Base-by-base conservation (phyloP, 2,888 invertebrate species). In the Eupithecia tripunctaria region DNA sequence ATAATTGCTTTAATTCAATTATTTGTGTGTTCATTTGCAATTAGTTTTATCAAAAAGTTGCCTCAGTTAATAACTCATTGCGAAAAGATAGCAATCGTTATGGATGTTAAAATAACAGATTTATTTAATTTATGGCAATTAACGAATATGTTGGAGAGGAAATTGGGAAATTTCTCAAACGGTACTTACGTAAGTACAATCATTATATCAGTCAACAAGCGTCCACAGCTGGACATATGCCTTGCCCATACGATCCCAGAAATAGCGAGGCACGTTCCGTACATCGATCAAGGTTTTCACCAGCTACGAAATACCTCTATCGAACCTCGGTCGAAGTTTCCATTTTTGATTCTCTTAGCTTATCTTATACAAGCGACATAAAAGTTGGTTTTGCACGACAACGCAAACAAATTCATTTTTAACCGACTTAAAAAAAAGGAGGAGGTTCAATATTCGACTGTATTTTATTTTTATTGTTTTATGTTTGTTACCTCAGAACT, bases 1-100 rank as follows among this genome's bases (percentile, higher is more conserved):
- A 66, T 76, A 79, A 79, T 78, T 76, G 67, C 72, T 74, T 71
- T 18, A 67, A 76, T 76, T 76, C 76, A 78, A 78, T 79, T 70
- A 77, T 70, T 75, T 64, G 36, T 43, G 71, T 68, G 60, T 67
- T 43, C 63, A 62, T 41, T 59, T 72, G 74, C 72, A 75, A 75
- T 75, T 67, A 71, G 59, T 64, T 67, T 67, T 67, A 70, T 68
- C 41, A 68, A 69, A 56, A 51, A 67, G 32, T 21, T 70, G 64
- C 68, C 41, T 66, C 67, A 60, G 25, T 2, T 72, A 68, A 60
- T 66, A 60, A 29, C 60, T 14, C 12, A 64, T 74, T 74, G 74
- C 71, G 36, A 56, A 66, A 63, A 70, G 70, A 75, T 75, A 59
- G 29, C 67, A 29, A 75, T 70, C 70, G 71, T 63, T 71, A 56